These are phyloP conservation scores for Hippocampus comes DNA, from an alignment of 2,113 vertebrate species.

Conservation along the genomic window DNA sequence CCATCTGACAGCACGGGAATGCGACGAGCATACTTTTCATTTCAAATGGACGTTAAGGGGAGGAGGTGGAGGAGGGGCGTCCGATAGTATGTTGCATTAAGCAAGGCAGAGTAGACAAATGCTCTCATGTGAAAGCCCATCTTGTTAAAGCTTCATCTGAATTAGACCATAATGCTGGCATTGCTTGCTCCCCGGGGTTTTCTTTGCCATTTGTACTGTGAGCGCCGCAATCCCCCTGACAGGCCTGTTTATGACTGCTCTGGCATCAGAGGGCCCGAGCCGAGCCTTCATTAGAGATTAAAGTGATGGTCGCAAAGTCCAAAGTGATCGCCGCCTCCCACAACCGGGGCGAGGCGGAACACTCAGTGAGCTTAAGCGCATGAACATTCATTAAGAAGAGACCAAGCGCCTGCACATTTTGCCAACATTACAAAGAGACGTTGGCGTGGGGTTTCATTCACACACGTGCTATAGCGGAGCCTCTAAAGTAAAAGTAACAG, in stretches of 20 bases:
- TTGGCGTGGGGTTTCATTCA: background rate
- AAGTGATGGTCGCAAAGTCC: conserved; percentile 67
- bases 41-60: conserved; percentile 12
- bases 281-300: conserved; percentile 72
- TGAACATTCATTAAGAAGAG: conserved; percentile 49
- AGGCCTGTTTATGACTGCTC: conserved; percentile 65
- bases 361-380: conserved; percentile 54
- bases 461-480: background rate
- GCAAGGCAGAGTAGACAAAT: conserved; percentile 29
- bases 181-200: conserved; percentile 55
- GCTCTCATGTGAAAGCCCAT: conserved; percentile 43
- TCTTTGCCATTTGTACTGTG: conserved; percentile 63
- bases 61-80: conserved; percentile 12
- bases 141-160: conserved; percentile 47
- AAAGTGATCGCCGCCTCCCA: conserved; percentile 58
- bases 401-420: conserved; percentile 36
- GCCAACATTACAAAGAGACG: background rate
- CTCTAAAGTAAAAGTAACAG: background rate
- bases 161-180: conserved; percentile 61
- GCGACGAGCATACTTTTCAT: conserved; percentile 1
- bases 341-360: conserved; percentile 46
- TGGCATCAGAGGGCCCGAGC: conserved; percentile 58
- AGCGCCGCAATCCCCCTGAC: conserved; percentile 64
- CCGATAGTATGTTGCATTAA: conserved; percentile 27
- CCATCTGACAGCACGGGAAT: conserved; percentile 24